phyloP scores from a whole-genome alignment of 1,140 invertebrate species.

The Trissolcus basalis region DNA sequence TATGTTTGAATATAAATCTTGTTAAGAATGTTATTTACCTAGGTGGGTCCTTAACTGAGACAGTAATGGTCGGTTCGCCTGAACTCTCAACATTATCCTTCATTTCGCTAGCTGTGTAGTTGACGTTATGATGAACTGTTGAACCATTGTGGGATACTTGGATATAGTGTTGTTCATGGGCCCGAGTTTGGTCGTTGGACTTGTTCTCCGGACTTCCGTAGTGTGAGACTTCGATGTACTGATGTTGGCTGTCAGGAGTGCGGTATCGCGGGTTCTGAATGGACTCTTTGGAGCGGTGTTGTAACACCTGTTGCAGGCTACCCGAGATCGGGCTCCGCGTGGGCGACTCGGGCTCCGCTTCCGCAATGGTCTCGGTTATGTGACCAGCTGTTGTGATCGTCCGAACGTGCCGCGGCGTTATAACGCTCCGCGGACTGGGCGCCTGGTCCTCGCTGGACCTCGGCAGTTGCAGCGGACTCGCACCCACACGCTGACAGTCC shows the following conservation, averaged over 20 bases:
- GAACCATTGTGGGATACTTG: conserved; percentile 35
- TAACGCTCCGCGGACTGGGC: conserved; percentile 73
- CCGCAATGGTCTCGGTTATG: conserved; percentile 75
- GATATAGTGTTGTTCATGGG: conserved; percentile 46
- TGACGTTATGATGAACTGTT: conserved; percentile 60
- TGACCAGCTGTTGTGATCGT: conserved; percentile 80
- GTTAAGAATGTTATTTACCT: conserved; percentile 55
- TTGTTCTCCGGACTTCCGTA: conserved; percentile 62
- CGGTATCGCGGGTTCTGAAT: conserved; percentile 57
- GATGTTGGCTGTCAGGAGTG: conserved; percentile 52
- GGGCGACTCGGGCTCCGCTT: conserved; percentile 68
- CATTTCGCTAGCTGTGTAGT: conserved; percentile 64
- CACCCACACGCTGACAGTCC: conserved; percentile 63
- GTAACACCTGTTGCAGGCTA: conserved; percentile 63
- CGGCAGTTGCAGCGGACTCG: conserved; percentile 60
- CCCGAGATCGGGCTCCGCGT: conserved; percentile 57
- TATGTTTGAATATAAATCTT: neutral
- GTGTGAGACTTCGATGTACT: conserved; percentile 64
- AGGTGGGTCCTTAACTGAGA: conserved; percentile 65
- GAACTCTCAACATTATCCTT: conserved; percentile 62
- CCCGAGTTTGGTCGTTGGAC: conserved; percentile 34
- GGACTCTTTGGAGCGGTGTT: conserved; percentile 56
- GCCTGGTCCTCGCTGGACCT: conserved; percentile 55
- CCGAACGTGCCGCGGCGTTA: conserved; percentile 77
- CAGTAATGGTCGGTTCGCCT: conserved; percentile 52